phyloP scores from a whole-genome alignment of 2,888 invertebrate genomes.

The Agonum fuliginosum region DNA sequence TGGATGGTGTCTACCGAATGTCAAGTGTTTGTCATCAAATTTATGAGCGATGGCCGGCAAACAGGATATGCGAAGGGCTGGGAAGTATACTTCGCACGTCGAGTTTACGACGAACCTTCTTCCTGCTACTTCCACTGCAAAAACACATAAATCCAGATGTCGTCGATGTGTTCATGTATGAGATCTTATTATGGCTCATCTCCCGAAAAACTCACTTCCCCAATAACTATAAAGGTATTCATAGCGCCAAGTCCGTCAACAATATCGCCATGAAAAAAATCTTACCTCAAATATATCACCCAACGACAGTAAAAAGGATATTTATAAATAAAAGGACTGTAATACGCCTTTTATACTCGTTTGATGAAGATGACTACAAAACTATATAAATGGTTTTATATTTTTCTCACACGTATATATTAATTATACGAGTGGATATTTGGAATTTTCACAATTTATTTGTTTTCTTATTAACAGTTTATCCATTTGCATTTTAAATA shows the following conservation, averaged over 20 bases:
- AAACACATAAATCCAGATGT: constrained; percentile 43
- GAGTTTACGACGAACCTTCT: constrained; percentile 38
- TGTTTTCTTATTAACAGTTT: too few relatives aligned
- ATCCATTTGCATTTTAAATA: too few relatives aligned
- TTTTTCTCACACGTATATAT: too few relatives aligned
- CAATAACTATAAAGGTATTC: constrained; percentile 42
- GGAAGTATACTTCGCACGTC: constrained; percentile 46
- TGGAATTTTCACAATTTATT: too few relatives aligned
- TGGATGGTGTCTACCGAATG: constrained; percentile 42
- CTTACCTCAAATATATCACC: neutral
- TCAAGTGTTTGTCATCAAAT: constrained; percentile 56
- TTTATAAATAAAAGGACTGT: neutral
- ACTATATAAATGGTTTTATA: too few relatives aligned
- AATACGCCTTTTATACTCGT: neutral
- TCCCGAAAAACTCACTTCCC: constrained; percentile 20
- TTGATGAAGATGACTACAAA: too few relatives aligned
- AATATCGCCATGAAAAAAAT: constrained; percentile 15
- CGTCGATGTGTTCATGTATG: constrained; percentile 32
- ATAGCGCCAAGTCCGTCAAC: neutral
- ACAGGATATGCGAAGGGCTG: constrained; percentile 43
- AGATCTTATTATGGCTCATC: constrained; percentile 30
- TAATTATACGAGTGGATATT: too few relatives aligned
- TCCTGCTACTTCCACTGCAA: neutral
- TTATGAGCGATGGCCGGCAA: constrained; percentile 49
- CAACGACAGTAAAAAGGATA: neutral